A percentile compares a stretch with the other conserved stretches of the same genome.
These are phyloP conservation scores for Dasypolia templi DNA, from an alignment of 2,888 invertebrate species.

Conservation along the genomic window DNA sequence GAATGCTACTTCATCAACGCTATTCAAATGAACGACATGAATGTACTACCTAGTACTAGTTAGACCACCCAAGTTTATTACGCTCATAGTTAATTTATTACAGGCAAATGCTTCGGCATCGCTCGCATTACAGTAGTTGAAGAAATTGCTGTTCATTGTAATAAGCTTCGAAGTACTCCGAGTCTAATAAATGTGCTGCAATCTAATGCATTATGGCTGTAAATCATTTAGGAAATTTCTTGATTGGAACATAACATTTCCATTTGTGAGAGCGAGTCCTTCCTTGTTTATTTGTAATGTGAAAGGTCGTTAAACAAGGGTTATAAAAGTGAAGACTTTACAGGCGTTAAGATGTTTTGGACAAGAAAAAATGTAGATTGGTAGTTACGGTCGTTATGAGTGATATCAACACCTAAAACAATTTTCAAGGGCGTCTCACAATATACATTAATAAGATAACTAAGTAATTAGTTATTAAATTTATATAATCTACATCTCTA, in stretches of 20 bases:
- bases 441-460: neutral
- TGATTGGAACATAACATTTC: slow-evolving; percentile 48
- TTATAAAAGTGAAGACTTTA: neutral
- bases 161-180: slow-evolving; percentile 38
- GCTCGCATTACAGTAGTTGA: slow-evolving; percentile 58
- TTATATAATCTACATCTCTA: neutral
- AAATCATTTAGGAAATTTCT: slow-evolving; percentile 54
- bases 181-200: slow-evolving; percentile 32
- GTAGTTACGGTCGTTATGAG: neutral
- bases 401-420: slow-evolving; percentile 6
- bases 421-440: slow-evolving; percentile 5
- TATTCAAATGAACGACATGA: slow-evolving; percentile 18
- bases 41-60: slow-evolving; percentile 17
- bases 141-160: slow-evolving; percentile 60
- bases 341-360: neutral
- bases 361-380: neutral
- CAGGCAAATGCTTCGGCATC: slow-evolving; percentile 35
- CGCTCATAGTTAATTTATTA: slow-evolving; percentile 44
- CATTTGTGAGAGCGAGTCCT: slow-evolving; percentile 24
- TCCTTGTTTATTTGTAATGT: slow-evolving; percentile 17
- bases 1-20: slow-evolving; percentile 7
- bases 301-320: slow-evolving; percentile 9
- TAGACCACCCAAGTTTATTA: slow-evolving; percentile 62
- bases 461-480: slow-evolving; percentile 9
- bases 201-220: slow-evolving; percentile 42